Evolutionary conservation across 1,140 invertebrate species (phyloP).

Genomic region (Aphelenchoides avenae): DNA sequence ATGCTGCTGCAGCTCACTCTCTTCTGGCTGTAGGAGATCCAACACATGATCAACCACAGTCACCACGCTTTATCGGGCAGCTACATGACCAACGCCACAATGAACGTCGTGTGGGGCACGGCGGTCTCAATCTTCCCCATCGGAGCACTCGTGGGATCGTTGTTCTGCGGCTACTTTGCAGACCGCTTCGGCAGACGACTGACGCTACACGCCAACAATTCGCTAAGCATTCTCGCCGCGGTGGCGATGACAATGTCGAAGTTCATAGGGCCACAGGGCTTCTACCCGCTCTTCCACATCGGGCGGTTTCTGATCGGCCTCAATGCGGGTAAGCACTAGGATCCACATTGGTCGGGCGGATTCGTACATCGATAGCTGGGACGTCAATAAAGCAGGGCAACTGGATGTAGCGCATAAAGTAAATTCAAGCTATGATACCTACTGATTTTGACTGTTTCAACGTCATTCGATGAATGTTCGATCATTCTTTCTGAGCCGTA

Average conservation of each 20-base stretch:
- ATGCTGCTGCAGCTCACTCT: too few species aligned
- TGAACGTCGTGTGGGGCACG: conserved; percentile 19
- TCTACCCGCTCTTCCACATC: conserved; percentile 25
- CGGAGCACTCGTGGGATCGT: conserved; percentile 26
- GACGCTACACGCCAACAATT: conserved; percentile 27
- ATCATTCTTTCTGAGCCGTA: too few species aligned
- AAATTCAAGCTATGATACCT: too few species aligned
- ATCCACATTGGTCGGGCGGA: too few species aligned
- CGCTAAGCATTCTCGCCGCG: conserved; percentile 17
- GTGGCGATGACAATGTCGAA: conserved; percentile 14
- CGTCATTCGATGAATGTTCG: too few species aligned
- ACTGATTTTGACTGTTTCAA: too few species aligned
- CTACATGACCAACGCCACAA: not conserved
- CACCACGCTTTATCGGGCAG: conserved; percentile 18
- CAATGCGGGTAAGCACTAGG: conserved; percentile 26
- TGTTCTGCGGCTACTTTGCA: conserved; percentile 23
- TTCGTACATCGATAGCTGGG: too few species aligned
- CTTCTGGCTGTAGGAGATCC: too few species aligned
- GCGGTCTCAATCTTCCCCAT: too few species aligned
- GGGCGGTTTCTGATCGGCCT: conserved; percentile 35
- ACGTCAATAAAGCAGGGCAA: too few species aligned
- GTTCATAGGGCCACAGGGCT: conserved; percentile 4
- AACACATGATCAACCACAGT: conserved; percentile 24
- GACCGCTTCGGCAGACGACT: conserved; percentile 22
- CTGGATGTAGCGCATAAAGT: too few species aligned